These are phyloP conservation scores for Natrix natrix DNA, from an alignment of 2,797 vertebrate genomes.

Conservation along the genomic window DNA sequence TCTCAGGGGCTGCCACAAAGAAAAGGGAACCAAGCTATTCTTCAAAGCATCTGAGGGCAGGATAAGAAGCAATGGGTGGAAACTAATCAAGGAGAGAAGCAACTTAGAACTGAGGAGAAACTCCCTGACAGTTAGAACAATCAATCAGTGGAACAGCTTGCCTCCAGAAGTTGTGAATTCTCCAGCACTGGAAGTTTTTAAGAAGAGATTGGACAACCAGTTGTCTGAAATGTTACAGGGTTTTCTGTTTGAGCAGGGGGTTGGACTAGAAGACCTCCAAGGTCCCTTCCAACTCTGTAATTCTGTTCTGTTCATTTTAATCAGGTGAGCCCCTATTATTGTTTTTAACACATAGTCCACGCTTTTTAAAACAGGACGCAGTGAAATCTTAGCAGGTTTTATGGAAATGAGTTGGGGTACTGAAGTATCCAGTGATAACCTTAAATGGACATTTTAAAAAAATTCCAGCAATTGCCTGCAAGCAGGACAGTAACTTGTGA, in stretches of 20 bases:
- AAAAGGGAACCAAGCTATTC: not conserved
- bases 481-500: not conserved
- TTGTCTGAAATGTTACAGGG: not conserved
- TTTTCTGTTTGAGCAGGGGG: not conserved
- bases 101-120: not conserved
- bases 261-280: not conserved
- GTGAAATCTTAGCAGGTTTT: not conserved
- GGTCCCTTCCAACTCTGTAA: not conserved
- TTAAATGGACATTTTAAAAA: not conserved
- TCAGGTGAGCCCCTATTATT: not conserved
- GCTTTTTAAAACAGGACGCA: not conserved
- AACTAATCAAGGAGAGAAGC: not conserved
- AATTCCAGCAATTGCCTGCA: not conserved
- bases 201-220: not conserved
- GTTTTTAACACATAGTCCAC: not conserved
- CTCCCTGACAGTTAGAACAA: not conserved
- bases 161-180: not conserved
- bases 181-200: not conserved
- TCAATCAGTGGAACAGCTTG: not conserved
- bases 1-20: not conserved
- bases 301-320: not conserved
- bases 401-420: not conserved
- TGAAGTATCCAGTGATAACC: not conserved
- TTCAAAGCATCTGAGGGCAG: not conserved
- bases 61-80: not conserved